Evolutionary conservation across 2,797 vertebrate genomes (phyloP), one percentile per base, ranked within the genome.

Genomic region (Manis crassicaudata): DNA sequence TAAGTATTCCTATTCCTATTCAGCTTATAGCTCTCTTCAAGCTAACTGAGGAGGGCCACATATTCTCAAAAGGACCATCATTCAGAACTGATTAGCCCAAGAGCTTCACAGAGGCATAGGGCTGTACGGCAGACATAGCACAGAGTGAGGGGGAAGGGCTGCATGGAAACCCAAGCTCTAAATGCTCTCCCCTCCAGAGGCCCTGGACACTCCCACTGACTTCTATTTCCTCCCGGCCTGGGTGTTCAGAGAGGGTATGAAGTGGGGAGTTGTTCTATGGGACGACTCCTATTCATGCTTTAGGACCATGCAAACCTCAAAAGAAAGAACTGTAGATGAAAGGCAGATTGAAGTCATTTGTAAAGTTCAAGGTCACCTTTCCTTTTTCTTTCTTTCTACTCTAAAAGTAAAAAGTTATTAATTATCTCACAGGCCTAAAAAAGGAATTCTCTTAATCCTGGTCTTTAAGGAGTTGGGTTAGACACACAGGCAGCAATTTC

Each of bases 401-500:
- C 85, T 89, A 60, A 92, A 97, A 97, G 95, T 82, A 4, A 67
- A 83, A 56, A 67, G 27, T 76, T 95, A 97, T 95, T 96, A 92
- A 96, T 90, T 93, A 27, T 32, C 85, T 46, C 81, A 37, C 81
- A 88, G 84, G 43, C 79, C 86, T 82, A 32, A 92, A 94, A 88
- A 67, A 90, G 29, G 75, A 96, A 90, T 92, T 88, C 77, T 77
- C 79, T 56, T 90, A 81, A 96, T 90, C 86, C 82, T 27, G 70
- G 37, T 27, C 90, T 96, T 93, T 67, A 40, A 23, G 23, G 43
- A 95, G 54, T 46, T 91, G 95, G 46, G 96, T 98, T 92, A 97
- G 94, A 97, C 96, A 90, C 50, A 79, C 96, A 98, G 92, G 91
- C 97, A 97, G 97, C 87, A 90, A 89, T 96, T 90, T 97, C 98